Evolutionary conservation across 2,797 vertebrate genomes (phyloP).

Genomic region (Gallinago solitaria): DNA sequence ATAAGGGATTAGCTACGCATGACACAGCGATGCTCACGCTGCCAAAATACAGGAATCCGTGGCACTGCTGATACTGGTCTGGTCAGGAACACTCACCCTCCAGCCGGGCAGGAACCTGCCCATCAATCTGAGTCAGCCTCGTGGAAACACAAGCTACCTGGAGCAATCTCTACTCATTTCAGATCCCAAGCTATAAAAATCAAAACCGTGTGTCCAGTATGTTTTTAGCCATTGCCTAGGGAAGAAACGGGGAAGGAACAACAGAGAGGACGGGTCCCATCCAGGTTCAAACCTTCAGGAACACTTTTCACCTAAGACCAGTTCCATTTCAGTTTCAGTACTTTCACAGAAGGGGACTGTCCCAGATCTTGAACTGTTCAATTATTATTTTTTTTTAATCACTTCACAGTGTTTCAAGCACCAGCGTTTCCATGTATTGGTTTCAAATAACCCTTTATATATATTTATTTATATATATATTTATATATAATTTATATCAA

Average conservation of each 20-base stretch:
- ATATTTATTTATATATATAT: conserved; percentile 84
- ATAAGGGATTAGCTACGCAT: conserved; percentile 29
- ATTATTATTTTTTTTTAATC: conserved; percentile 65
- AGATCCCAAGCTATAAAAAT: conserved; percentile 67
- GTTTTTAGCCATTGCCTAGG: background rate
- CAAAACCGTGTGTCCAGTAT: conserved; percentile 36
- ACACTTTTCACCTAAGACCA: conserved; percentile 70
- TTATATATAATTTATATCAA: conserved; percentile 86
- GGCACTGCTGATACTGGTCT: conserved; percentile 29
- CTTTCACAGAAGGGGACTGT: conserved; percentile 82
- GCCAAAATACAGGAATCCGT: background rate
- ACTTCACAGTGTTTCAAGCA: conserved; percentile 99
- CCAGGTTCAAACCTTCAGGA: conserved; percentile 61
- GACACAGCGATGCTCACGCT: background rate
- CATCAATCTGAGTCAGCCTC: conserved; percentile 7
- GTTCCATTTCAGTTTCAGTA: conserved; percentile 74
- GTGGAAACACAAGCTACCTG: conserved; percentile 56
- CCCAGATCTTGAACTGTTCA: conserved; percentile 84
- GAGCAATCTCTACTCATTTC: conserved; percentile 62
- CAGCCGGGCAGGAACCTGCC: conserved; percentile 26
- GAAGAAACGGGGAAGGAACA: conserved; percentile 51
- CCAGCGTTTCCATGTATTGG: conserved; percentile 92
- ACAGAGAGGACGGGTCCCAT: conserved; percentile 65
- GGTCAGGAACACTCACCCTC: background rate
- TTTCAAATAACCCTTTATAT: conserved; percentile 88